Evolutionary conservation across 1,140 invertebrate species (phyloP).

Genomic region (Drosophila orosa): DNA sequence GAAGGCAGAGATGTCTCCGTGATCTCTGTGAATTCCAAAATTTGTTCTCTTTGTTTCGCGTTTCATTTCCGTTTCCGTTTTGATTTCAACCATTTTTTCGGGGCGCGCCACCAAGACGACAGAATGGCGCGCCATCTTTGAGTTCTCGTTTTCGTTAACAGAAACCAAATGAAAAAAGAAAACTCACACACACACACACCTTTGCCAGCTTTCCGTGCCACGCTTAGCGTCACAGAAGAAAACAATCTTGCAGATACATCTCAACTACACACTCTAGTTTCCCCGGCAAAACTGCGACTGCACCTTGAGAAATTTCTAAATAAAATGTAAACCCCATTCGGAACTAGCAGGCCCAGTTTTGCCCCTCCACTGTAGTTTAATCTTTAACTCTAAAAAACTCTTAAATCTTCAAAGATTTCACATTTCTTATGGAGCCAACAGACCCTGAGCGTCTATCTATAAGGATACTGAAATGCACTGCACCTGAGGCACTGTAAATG

Average conservation of each 20-base stretch:
- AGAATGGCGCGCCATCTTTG: conserved; percentile 24
- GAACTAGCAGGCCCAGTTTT: conserved; percentile 30
- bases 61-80: conserved; percentile 42
- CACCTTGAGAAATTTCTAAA: conserved; percentile 21
- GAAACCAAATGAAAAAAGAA: conserved; percentile 2
- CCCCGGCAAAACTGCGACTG: conserved; percentile 35
- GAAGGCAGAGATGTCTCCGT: conserved; percentile 9
- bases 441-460: conserved; percentile 42
- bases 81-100: conserved; percentile 22
- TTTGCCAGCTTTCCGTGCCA: conserved; percentile 64
- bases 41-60: conserved; percentile 7
- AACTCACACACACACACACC: conserved; percentile 36
- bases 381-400: conserved; percentile 36
- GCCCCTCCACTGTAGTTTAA: conserved; percentile 47
- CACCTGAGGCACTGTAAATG: conserved; percentile 40
- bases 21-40: conserved; percentile 13
- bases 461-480: conserved; percentile 52
- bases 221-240: conserved; percentile 70
- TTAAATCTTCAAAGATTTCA: conserved; percentile 41
- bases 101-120: conserved; percentile 4
- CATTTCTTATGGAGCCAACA: conserved; percentile 51
- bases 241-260: conserved; percentile 44
- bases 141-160: conserved; percentile 36
- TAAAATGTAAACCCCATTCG: conserved; percentile 18
- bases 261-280: conserved; percentile 26